phyloP scores from a whole-genome alignment of 2,888 invertebrate genomes.

The Apotomis capreana region DNA sequence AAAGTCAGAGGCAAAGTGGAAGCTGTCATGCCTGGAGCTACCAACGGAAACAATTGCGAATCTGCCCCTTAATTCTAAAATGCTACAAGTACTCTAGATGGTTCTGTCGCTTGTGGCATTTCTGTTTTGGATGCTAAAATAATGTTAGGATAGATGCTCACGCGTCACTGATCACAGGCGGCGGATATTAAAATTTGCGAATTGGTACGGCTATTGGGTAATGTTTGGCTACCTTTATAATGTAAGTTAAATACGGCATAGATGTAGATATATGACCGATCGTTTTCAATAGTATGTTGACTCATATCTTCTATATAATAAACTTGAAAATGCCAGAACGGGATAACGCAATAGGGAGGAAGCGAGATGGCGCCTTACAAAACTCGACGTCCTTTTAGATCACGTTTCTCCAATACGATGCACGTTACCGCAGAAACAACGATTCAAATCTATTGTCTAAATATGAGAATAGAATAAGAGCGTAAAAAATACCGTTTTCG shows the following conservation, averaged over 20 bases:
- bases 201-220: conserved; percentile 31
- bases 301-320: too few species aligned
- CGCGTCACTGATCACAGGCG: conserved; percentile 74
- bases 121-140: conserved; percentile 47
- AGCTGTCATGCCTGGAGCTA: conserved; percentile 71
- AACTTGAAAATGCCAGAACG: too few species aligned
- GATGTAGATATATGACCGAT: too few species aligned
- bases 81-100: background rate
- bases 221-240: conserved; percentile 17
- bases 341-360: too few species aligned
- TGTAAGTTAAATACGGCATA: background rate
- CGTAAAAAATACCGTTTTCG: too few species aligned
- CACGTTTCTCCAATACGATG: too few species aligned
- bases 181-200: conserved; percentile 41
- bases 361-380: too few species aligned
- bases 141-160: conserved; percentile 75
- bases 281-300: too few species aligned
- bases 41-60: conserved; percentile 68
- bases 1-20: conserved; percentile 63
- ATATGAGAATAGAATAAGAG: too few species aligned
- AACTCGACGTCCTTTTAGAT: too few species aligned
- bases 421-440: too few species aligned
- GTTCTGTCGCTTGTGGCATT: background rate
- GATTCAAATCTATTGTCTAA: too few species aligned
- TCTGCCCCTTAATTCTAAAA: conserved; percentile 50